Evolutionary conservation across 2,113 vertebrate species (phyloP).

Genomic region (Pelobates fuscus): DNA sequence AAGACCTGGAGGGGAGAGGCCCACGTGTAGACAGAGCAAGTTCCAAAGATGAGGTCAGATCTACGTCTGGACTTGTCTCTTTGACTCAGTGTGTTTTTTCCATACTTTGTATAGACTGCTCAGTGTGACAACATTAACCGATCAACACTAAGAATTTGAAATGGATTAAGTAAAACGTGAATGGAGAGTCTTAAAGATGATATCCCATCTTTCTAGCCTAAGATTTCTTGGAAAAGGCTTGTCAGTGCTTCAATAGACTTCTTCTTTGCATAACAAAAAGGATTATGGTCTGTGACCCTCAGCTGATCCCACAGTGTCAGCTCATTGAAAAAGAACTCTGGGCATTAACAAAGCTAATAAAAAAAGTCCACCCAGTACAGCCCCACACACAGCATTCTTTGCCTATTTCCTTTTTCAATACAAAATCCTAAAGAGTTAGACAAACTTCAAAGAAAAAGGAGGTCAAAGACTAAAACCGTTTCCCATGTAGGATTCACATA

Average conservation of each 20-base stretch:
- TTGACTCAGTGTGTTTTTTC: slow-evolving; percentile 13
- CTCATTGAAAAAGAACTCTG: slow-evolving; percentile 42
- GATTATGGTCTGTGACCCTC: slow-evolving; percentile 46
- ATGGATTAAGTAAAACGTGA: slow-evolving; percentile 17
- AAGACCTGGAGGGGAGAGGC: slow-evolving; percentile 37
- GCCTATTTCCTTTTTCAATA: slow-evolving; percentile 23
- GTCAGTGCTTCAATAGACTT: slow-evolving; percentile 33
- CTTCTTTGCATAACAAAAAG: slow-evolving; percentile 53
- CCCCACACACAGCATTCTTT: slow-evolving; percentile 44
- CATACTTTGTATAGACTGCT: slow-evolving; percentile 12
- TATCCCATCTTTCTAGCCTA: neutral
- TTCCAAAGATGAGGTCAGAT: slow-evolving; percentile 37
- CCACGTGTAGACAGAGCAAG: slow-evolving; percentile 31
- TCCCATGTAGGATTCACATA: slow-evolving; percentile 1
- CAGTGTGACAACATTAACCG: slow-evolving; percentile 21
- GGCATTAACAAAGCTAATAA: slow-evolving; percentile 49
- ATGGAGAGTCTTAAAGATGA: slow-evolving; percentile 9
- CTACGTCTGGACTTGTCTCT: slow-evolving; percentile 33
- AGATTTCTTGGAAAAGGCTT: slow-evolving; percentile 18
- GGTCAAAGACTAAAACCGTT: slow-evolving; percentile 27
- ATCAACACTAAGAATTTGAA: slow-evolving; percentile 13
- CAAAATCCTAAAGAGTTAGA: slow-evolving; percentile 27
- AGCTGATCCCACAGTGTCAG: slow-evolving; percentile 46
- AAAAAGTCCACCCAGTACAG: slow-evolving; percentile 40
- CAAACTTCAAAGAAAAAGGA: slow-evolving; percentile 12